Evolutionary conservation across 2,888 invertebrate genomes (phyloP).

Genomic region (Thereva unica): DNA sequence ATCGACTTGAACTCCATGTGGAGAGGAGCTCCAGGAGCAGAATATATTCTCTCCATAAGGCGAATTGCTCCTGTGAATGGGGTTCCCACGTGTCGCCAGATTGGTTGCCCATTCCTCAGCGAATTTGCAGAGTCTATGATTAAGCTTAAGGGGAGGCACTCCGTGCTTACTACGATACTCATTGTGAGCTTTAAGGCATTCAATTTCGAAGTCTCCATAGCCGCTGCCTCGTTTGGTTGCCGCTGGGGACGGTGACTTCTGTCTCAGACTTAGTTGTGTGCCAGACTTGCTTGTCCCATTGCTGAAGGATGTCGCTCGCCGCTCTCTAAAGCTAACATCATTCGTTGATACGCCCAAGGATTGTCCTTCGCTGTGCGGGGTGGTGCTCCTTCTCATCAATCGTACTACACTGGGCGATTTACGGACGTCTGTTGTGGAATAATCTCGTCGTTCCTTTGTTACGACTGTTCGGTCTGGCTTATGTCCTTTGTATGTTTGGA

Average conservation of each 20-base stretch:
- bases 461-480: conserved; percentile 67
- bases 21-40: conserved; percentile 72
- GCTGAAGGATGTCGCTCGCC: conserved; percentile 44
- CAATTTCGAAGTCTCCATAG: conserved; percentile 64
- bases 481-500: conserved; percentile 68
- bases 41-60: conserved; percentile 84
- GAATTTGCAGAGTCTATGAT: conserved; percentile 68
- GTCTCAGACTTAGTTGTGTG: conserved; percentile 45
- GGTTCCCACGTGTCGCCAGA: conserved; percentile 67
- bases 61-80: conserved; percentile 75
- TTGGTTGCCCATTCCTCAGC: conserved; percentile 72
- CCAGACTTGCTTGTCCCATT: conserved; percentile 44
- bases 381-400: conserved; percentile 45
- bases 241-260: conserved; percentile 51
- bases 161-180: conserved; percentile 70
- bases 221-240: conserved; percentile 49
- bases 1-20: conserved; percentile 62
- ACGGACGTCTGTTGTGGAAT: conserved; percentile 45
- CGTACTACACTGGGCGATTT: conserved; percentile 47
- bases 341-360: conserved; percentile 45
- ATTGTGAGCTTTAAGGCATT: conserved; percentile 74
- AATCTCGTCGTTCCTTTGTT: conserved; percentile 63
- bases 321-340: conserved; percentile 44
- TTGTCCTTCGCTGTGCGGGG: conserved; percentile 44
- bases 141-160: conserved; percentile 68